Evolutionary conservation across 1,140 invertebrate species (phyloP).

Genomic region (Psix sp.): DNA sequence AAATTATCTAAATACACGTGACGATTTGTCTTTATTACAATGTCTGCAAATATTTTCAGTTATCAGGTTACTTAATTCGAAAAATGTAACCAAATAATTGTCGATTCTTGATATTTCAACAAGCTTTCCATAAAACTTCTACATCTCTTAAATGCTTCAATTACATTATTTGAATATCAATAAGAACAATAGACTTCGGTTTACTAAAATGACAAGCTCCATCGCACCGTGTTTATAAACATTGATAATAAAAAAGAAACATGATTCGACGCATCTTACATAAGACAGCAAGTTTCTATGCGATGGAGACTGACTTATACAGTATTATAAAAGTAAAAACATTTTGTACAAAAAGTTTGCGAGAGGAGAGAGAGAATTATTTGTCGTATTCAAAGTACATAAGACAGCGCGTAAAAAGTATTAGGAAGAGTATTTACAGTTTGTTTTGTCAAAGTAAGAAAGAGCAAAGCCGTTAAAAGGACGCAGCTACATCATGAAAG

Average conservation of each 20-base stretch:
- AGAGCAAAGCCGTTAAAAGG: slow-evolving; percentile 23
- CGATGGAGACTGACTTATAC: slow-evolving; percentile 56
- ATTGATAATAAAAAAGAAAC: slow-evolving; percentile 58
- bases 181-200: slow-evolving; percentile 44
- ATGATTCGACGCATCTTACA: slow-evolving; percentile 62
- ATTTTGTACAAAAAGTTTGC: slow-evolving; percentile 75
- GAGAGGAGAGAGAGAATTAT: slow-evolving; percentile 68
- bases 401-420: slow-evolving; percentile 61
- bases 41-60: too few species aligned
- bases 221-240: slow-evolving; percentile 64
- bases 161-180: slow-evolving; percentile 11
- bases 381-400: slow-evolving; percentile 65
- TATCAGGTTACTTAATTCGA: too few species aligned
- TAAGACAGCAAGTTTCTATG: slow-evolving; percentile 55
- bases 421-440: slow-evolving; percentile 71
- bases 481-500: slow-evolving; percentile 31
- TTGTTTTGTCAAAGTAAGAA: slow-evolving; percentile 36
- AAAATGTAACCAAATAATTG: too few species aligned
- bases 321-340: slow-evolving; percentile 72
- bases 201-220: slow-evolving; percentile 54
- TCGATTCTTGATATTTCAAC: too few species aligned
- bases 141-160: slow-evolving; percentile 8
- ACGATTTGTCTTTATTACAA: too few species aligned
- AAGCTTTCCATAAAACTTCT: slow-evolving; percentile 14
- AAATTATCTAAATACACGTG: too few species aligned